phyloP scores from a whole-genome alignment of 2,113 vertebrate genomes.

The Bufo gargarizans region DNA sequence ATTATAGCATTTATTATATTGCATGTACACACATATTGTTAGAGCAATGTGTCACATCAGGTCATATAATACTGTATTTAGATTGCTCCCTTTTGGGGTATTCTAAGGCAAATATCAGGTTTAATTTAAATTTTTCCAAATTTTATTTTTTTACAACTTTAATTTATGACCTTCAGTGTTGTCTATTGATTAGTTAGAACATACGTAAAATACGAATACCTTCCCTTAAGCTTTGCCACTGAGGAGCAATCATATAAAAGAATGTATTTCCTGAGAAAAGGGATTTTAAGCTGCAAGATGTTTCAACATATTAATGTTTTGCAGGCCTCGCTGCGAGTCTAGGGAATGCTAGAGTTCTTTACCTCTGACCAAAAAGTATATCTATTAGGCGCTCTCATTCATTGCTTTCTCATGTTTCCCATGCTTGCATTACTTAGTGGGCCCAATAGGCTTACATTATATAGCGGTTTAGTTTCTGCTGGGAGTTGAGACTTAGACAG shows the following conservation, averaged over 20 bases:
- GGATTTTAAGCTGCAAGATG: constrained; percentile 41
- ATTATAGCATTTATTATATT: constrained; percentile 13
- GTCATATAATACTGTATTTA: background rate
- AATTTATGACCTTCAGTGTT: constrained; percentile 33
- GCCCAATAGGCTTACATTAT: constrained; percentile 28
- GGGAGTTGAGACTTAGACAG: background rate
- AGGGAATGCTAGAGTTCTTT: constrained; percentile 22
- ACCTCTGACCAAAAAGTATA: constrained; percentile 4
- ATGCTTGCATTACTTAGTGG: constrained; percentile 20
- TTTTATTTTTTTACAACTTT: constrained; percentile 8
- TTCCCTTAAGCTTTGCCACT: background rate
- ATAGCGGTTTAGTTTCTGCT: background rate
- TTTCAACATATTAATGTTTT: constrained; percentile 32
- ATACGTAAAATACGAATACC: constrained; percentile 26
- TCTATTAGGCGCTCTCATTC: constrained; percentile 4
- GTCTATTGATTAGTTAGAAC: background rate
- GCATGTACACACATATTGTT: constrained; percentile 6
- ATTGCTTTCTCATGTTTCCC: constrained; percentile 9
- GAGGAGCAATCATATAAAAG: constrained; percentile 32
- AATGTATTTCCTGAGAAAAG: constrained; percentile 45
- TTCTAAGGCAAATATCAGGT: background rate
- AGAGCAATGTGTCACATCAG: background rate
- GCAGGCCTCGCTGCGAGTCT: constrained; percentile 19
- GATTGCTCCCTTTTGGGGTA: constrained; percentile 2
- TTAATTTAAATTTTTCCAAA: background rate